These are phyloP conservation scores for Antrozous pallidus DNA, from an alignment of 2,797 vertebrate species.

Conservation along the genomic window DNA sequence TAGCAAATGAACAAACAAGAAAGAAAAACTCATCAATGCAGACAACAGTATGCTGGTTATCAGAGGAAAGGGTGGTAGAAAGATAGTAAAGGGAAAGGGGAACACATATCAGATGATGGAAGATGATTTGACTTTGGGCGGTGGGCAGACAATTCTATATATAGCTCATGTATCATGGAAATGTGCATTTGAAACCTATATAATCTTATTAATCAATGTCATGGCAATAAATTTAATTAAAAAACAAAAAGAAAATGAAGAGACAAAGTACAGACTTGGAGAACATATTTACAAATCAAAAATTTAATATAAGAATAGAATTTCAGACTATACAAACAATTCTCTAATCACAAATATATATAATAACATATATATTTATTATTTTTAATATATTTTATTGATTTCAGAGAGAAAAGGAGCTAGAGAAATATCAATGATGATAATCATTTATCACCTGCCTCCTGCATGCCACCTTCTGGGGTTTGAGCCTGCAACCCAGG, in stretches of 20 bases:
- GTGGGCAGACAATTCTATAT: background rate
- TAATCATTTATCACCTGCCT: too few species aligned
- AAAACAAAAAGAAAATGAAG: background rate
- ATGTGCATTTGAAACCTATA: background rate
- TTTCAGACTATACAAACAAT: background rate
- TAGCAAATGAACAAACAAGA: background rate
- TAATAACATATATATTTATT: background rate
- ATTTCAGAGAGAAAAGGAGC: too few species aligned
- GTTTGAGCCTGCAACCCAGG: too few species aligned
- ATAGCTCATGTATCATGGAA: background rate
- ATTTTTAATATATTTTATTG: too few species aligned
- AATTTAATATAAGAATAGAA: background rate
- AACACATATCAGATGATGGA: background rate
- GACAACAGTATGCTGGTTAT: background rate
- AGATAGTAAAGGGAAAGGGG: background rate
- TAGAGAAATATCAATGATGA: too few species aligned
- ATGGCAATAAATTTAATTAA: background rate
- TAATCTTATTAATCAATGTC: background rate
- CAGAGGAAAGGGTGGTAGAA: background rate
- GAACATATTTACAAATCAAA: background rate
- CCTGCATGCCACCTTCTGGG: too few species aligned
- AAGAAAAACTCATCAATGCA: background rate
- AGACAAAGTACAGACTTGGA: background rate
- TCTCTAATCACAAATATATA: background rate
- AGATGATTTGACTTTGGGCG: background rate